phyloP scores from a whole-genome alignment of 2,888 invertebrate species.

The Drosophila hamatofila region DNA sequence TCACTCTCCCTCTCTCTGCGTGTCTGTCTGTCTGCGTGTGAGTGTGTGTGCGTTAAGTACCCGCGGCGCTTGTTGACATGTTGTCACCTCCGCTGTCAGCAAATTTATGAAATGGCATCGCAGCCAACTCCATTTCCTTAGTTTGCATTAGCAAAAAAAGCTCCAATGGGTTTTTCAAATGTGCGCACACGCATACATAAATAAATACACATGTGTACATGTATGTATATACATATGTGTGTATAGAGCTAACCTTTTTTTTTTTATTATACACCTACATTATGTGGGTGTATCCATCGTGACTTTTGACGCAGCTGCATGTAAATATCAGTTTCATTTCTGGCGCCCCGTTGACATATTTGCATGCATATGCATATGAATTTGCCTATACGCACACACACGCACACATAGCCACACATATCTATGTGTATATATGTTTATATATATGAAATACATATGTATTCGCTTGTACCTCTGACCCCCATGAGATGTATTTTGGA shows the following conservation, averaged over 20 bases:
- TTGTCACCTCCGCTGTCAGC: conserved; percentile 77
- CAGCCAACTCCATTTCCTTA: conserved; percentile 19
- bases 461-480: conserved; percentile 47
- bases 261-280: conserved; percentile 20
- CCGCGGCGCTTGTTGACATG: conserved; percentile 78
- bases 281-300: conserved; percentile 21
- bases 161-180: neutral
- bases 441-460: conserved; percentile 22
- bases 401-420: neutral
- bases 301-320: conserved; percentile 59
- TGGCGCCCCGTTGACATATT: conserved; percentile 52
- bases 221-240: neutral
- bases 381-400: neutral
- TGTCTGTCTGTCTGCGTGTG: neutral
- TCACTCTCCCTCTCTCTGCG: neutral
- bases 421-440: neutral
- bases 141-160: conserved; percentile 11
- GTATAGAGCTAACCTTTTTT: conserved; percentile 12
- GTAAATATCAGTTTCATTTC: conserved; percentile 70
- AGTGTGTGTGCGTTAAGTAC: conserved; percentile 42
- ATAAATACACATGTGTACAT: neutral
- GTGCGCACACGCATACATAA: neutral
- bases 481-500: conserved; percentile 35
- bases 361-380: conserved; percentile 63
- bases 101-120: conserved; percentile 67